These are phyloP conservation scores for Drosophila tripunctata DNA, from an alignment of 2,888 invertebrate genomes.

Conservation along the genomic window DNA sequence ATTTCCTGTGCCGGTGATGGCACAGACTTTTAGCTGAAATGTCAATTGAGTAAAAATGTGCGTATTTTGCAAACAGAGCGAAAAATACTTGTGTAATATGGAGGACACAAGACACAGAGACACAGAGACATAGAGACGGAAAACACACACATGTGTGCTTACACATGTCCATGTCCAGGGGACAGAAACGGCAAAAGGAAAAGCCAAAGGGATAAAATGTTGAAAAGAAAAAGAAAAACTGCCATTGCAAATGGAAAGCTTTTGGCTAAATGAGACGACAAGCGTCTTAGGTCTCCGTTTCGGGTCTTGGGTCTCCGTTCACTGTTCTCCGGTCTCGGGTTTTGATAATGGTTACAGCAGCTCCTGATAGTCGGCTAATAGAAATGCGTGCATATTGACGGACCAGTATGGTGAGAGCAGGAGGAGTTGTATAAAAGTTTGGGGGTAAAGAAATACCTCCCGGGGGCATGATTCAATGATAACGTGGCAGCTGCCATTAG, in stretches of 20 bases:
- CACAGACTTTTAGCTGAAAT: constrained; percentile 58
- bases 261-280: constrained; percentile 49
- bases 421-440: background rate
- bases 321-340: background rate
- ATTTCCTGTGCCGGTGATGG: constrained; percentile 38
- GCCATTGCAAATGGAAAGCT: constrained; percentile 45
- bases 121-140: too few relatives aligned
- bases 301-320: background rate
- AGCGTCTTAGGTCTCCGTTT: constrained; percentile 7
- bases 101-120: constrained; percentile 7
- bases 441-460: constrained; percentile 20
- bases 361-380: constrained; percentile 52
- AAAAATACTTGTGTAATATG: constrained; percentile 49
- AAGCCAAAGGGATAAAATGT: constrained; percentile 19
- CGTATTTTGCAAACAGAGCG: constrained; percentile 61
- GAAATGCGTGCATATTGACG: constrained; percentile 49
- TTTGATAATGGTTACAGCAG: constrained; percentile 30
- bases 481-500: constrained; percentile 40
- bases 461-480: constrained; percentile 51
- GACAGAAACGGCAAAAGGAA: constrained; percentile 9
- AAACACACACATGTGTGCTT: constrained; percentile 8
- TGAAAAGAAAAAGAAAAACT: constrained; percentile 17
- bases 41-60: constrained; percentile 66
- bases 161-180: constrained; percentile 11
- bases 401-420: background rate